Conservation (phyloP, 2,888 invertebrate species). For the Metacarcinus magister region DNA sequence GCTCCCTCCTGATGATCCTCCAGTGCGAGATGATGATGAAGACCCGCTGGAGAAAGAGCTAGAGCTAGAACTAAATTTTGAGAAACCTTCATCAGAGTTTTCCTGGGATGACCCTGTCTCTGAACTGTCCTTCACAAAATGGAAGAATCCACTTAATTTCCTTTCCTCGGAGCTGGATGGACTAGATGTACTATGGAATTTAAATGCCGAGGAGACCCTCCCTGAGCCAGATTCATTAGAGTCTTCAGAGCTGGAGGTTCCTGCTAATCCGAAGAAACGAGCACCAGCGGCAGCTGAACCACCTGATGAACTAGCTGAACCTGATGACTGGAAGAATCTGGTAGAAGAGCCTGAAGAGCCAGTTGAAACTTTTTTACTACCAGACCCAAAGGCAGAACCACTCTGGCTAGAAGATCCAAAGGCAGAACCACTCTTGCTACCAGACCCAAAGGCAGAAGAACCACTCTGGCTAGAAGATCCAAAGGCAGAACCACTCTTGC, state of each 20-base stretch:
- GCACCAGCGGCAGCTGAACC: background rate
- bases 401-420: conserved; percentile 34
- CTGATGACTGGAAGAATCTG: conserved; percentile 53
- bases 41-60: background rate
- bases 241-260: background rate
- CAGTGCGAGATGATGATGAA: background rate
- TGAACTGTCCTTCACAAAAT: background rate
- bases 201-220: background rate
- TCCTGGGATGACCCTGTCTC: background rate
- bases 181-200: background rate
- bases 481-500: conserved; percentile 20
- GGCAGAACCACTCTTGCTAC: background rate
- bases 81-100: background rate
- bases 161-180: conserved; percentile 23
- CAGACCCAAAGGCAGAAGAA: conserved; percentile 32
- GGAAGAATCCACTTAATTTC: background rate
- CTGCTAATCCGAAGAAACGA: background rate
- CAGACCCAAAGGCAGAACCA: background rate
- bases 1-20: conserved; percentile 17
- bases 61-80: background rate
- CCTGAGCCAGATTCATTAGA: background rate
- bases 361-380: background rate
- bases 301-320: conserved; percentile 41
- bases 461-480: background rate
- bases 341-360: background rate